Evolutionary conservation across 2,888 invertebrate genomes (phyloP), one percentile per base, ranked within the genome.

Genomic region (Eumacrocentrus americanus): DNA sequence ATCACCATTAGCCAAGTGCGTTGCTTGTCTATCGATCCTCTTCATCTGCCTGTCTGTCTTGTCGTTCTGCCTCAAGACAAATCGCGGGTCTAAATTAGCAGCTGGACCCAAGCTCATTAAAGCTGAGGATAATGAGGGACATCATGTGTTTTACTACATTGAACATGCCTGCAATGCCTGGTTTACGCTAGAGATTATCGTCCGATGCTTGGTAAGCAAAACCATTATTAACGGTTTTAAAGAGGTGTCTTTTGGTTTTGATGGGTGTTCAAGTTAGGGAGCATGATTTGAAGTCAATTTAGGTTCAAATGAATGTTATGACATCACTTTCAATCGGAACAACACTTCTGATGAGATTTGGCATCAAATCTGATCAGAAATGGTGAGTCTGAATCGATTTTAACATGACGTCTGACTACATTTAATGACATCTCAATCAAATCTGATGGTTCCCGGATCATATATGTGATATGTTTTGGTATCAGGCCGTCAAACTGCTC

Each of bases 11-110:
- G 96, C 96, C 63, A 97, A 97, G 89, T 95, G 94, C 78, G 81
- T 97, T 79, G 94, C 94, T 69, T 91, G 91, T 63, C 87, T 93
- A 74, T 95, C 96, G 9, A 94, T 98, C 64, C 94, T 96, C 85
- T 97, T 98, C 88, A 96, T 97, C 82, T 93, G 94, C 84, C 89
- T 95, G 69, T 97, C 96, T 75, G 96, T 98, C 70, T 87, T 96
- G 72, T 94, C 94, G 66, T 98, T 98, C 86, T 97, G 96, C 83
- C 85, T 97, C 81, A 98, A 98, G 85, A 96, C 96, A 1, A 95
- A 95, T 80, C 95, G 38, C 56, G 67, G 72, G 62, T 73, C 73
- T 34, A 52, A 16, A 34, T 57, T 37, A 9, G 23, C 20, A 16
- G 9, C 20, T 9, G 40, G 51, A 1, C n/a, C n/a, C n/a, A n/a